Percentiles rank a stretch among this genome's conserved stretches.
These are phyloP conservation scores for Smutsia temminckii DNA, from an alignment of 2,797 vertebrate species.

Conservation along the genomic window DNA sequence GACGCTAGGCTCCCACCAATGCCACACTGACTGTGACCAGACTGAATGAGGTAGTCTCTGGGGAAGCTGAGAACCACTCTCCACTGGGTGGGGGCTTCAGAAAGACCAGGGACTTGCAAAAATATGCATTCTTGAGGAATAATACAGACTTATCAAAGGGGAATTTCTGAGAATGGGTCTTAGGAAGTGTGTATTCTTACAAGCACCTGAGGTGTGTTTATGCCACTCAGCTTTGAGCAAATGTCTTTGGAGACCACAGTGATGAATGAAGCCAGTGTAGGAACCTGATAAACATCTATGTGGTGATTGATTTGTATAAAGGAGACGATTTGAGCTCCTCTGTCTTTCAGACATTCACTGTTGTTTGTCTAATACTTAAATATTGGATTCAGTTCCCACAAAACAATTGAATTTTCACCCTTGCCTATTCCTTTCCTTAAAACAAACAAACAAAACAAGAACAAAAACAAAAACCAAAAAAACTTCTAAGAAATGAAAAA, in stretches of 20 bases:
- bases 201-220: not conserved
- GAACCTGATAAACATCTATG: not conserved
- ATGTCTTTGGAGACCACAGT: not conserved
- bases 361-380: not conserved
- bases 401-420: not conserved
- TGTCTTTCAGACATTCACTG: not conserved
- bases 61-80: no score
- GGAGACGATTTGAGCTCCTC: not conserved
- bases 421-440: not conserved
- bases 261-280: not conserved
- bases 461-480: not conserved
- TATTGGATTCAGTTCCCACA: not conserved
- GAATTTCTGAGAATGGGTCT: not conserved
- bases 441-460: constrained; percentile 3
- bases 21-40: not conserved
- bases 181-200: not conserved
- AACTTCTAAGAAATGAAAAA: not conserved
- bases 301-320: not conserved
- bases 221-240: not conserved
- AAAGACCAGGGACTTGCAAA: not conserved
- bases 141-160: not conserved
- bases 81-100: not conserved
- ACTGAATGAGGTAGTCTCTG: not conserved
- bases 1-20: not conserved
- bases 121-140: not conserved